phyloP scores from a whole-genome alignment of 2,888 invertebrate genomes.

The Heteromurus nitidus region DNA sequence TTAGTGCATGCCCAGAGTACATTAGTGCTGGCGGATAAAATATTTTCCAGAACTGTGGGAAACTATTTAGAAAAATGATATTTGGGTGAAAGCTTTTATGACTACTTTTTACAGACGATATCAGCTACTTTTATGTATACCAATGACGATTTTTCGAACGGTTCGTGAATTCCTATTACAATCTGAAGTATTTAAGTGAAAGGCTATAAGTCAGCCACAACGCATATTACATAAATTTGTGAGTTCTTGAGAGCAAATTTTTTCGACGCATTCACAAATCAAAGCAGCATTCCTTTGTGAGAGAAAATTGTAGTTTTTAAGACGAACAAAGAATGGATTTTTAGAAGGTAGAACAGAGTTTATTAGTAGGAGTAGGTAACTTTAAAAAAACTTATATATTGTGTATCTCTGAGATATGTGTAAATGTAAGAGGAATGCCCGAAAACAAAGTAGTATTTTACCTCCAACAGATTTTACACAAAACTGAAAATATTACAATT shows the following conservation, averaged over 20 bases:
- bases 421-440: conserved; percentile 25
- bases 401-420: background rate
- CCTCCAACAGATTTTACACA: no score
- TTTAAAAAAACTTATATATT: background rate
- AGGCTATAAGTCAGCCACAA: no score
- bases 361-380: conserved; percentile 6
- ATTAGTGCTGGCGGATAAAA: no score
- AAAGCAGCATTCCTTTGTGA: conserved; percentile 53
- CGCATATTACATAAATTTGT: background rate
- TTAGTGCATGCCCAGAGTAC: no score
- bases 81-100: no score
- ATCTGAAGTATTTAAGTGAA: background rate
- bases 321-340: background rate
- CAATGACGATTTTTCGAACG: no score
- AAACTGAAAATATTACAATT: no score
- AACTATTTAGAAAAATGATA: no score
- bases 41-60: no score
- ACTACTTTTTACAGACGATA: no score
- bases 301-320: conserved; percentile 19
- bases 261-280: conserved; percentile 50
- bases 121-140: no score
- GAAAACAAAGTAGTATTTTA: conserved; percentile 26
- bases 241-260: background rate
- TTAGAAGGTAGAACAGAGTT: background rate
- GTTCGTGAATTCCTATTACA: no score